Conservation (phyloP, 2,888 invertebrate genomes). For the Actias luna region DNA sequence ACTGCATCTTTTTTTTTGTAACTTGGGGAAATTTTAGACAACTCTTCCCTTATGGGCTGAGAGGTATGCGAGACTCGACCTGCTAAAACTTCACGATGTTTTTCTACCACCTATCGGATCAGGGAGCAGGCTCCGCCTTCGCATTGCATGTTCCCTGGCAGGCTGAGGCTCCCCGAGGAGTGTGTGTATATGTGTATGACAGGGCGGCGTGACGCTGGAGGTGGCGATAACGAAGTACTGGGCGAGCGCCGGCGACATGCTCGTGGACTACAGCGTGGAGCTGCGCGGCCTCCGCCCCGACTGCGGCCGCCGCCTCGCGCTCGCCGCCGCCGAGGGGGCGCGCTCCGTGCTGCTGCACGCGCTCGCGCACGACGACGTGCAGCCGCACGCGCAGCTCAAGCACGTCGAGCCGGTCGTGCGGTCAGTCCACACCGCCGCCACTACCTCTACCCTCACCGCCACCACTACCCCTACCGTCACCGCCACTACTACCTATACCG, state of each 20-base stretch:
- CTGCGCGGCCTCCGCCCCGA: constrained; percentile 92
- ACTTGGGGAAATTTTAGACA: too few relatives aligned
- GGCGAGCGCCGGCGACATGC: constrained; percentile 92
- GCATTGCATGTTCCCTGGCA: too few relatives aligned
- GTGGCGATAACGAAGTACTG: constrained; percentile 96
- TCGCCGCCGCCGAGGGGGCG: constrained; percentile 90
- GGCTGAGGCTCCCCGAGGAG: background rate
- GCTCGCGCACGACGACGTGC: constrained; percentile 89
- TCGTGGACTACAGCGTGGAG: constrained; percentile 87
- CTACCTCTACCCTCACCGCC: background rate
- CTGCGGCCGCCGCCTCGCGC: constrained; percentile 81
- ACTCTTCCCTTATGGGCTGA: too few relatives aligned
- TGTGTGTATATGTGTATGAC: constrained; percentile 13
- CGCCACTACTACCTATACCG: too few relatives aligned
- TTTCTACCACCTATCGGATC: too few relatives aligned
- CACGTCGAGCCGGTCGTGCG: constrained; percentile 86
- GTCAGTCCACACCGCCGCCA: constrained; percentile 47
- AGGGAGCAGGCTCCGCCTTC: too few relatives aligned
- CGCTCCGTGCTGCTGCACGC: constrained; percentile 86
- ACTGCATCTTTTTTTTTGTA: too few relatives aligned
- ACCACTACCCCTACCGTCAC: too few relatives aligned
- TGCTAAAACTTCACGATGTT: too few relatives aligned
- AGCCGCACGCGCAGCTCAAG: constrained; percentile 88
- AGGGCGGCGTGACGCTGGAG: constrained; percentile 91
- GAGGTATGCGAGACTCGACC: too few relatives aligned